These are phyloP conservation scores for Galeruca laticollis DNA, from an alignment of 2,888 invertebrate species.

Conservation along the genomic window DNA sequence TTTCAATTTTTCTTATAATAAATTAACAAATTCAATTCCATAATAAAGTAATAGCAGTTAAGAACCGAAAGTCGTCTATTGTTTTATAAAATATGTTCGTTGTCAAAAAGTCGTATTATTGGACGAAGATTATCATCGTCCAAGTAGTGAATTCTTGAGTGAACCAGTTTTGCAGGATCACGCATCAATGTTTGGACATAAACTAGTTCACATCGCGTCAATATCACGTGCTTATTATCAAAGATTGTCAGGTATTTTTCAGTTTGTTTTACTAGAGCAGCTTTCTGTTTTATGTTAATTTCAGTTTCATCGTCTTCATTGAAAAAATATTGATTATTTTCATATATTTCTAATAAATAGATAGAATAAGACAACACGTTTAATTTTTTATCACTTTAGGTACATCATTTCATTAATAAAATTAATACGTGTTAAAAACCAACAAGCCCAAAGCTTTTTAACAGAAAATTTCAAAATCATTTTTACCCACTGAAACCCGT, in stretches of 20 bases:
- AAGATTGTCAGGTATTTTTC: constrained; percentile 42
- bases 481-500: no score
- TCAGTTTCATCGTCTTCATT: constrained; percentile 37
- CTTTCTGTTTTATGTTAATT: constrained; percentile 47
- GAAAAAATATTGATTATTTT: constrained; percentile 8
- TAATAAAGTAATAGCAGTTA: background rate
- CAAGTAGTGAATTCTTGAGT: constrained; percentile 46
- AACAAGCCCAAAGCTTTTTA: no score
- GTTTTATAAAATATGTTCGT: background rate
- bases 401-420: no score
- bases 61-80: background rate
- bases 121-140: constrained; percentile 44
- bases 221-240: constrained; percentile 41
- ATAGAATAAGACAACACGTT: no score
- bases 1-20: no score
- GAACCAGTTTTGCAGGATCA: constrained; percentile 54
- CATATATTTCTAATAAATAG: background rate
- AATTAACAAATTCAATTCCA: no score
- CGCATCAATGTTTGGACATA: constrained; percentile 50
- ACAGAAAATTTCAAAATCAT: no score
- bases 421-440: no score
- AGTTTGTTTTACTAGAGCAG: constrained; percentile 16
- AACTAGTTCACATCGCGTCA: constrained; percentile 51
- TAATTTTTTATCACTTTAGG: no score
- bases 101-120: background rate